Conservation (phyloP, 1,140 invertebrate species). For the Ooceraea biroi region DNA sequence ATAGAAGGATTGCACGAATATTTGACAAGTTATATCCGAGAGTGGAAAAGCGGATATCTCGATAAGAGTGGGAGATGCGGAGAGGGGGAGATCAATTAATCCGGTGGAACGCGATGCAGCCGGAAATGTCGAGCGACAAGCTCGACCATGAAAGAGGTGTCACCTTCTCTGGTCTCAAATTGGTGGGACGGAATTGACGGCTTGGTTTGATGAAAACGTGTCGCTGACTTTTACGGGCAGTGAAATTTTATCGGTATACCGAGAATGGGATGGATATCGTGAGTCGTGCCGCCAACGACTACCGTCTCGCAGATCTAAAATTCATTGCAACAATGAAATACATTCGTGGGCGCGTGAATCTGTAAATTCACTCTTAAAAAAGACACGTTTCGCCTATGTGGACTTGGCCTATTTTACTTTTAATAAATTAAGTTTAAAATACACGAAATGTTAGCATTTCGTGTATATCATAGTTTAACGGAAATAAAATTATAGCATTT, state of each 20-base stretch:
- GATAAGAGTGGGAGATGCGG: neutral
- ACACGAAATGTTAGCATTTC: too few species aligned
- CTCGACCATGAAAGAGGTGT: slow-evolving; percentile 32
- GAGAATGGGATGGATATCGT: slow-evolving; percentile 5
- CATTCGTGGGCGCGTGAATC: neutral
- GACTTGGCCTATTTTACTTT: too few species aligned
- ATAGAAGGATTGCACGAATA: neutral
- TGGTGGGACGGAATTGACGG: slow-evolving; percentile 40
- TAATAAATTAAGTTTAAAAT: too few species aligned
- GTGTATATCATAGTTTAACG: too few species aligned
- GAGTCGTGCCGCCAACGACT: neutral
- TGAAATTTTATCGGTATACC: slow-evolving; percentile 34
- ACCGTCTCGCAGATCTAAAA: neutral
- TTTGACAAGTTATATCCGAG: slow-evolving; percentile 17
- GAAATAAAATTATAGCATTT: too few species aligned
- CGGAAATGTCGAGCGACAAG: slow-evolving; percentile 44
- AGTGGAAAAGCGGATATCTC: slow-evolving; percentile 25
- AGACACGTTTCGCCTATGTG: neutral
- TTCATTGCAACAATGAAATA: slow-evolving; percentile 29
- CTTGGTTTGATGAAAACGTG: slow-evolving; percentile 48
- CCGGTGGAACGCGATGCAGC: slow-evolving; percentile 3
- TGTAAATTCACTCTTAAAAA: neutral
- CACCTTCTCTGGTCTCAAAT: slow-evolving; percentile 42
- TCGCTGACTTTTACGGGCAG: slow-evolving; percentile 32
- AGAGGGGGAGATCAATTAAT: slow-evolving; percentile 40